These are phyloP conservation scores for Trachelus tabidus DNA, from an alignment of 2,888 invertebrate species.

Conservation along the genomic window DNA sequence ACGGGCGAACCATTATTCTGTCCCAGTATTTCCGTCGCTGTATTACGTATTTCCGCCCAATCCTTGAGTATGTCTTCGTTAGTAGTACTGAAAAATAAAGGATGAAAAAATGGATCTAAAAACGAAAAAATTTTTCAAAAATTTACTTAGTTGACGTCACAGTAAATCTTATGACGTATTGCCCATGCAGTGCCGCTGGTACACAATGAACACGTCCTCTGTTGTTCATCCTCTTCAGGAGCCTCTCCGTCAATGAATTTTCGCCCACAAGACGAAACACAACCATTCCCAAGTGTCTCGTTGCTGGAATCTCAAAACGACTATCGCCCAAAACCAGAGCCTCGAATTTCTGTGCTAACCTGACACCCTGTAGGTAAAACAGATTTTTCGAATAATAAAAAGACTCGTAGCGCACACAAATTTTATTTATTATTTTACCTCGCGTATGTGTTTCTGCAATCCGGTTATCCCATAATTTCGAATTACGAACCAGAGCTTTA, in stretches of 20 bases:
- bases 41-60: conserved; percentile 86
- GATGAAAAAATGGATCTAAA: not conserved
- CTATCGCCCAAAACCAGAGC: conserved; percentile 83
- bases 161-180: conserved; percentile 92
- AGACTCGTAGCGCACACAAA: not conserved
- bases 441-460: conserved; percentile 91
- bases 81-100: conserved; percentile 70
- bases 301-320: conserved; percentile 91
- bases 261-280: conserved; percentile 90
- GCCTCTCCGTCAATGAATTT: conserved; percentile 86
- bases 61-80: conserved; percentile 83
- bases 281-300: conserved; percentile 88
- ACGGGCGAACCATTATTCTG: conserved; percentile 69
- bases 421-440: conserved; percentile 69
- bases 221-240: conserved; percentile 88
- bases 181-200: conserved; percentile 90
- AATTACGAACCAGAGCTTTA: conserved; percentile 98
- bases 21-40: conserved; percentile 76
- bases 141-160: conserved; percentile 83
- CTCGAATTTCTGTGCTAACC: conserved; percentile 91
- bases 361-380: conserved; percentile 76
- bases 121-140: not conserved
- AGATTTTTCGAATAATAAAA: not conserved
- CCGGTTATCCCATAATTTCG: conserved; percentile 92
- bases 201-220: conserved; percentile 93